Base-by-base conservation (phyloP, 2,888 invertebrate genomes). In the Andrena trimmerana region DNA sequence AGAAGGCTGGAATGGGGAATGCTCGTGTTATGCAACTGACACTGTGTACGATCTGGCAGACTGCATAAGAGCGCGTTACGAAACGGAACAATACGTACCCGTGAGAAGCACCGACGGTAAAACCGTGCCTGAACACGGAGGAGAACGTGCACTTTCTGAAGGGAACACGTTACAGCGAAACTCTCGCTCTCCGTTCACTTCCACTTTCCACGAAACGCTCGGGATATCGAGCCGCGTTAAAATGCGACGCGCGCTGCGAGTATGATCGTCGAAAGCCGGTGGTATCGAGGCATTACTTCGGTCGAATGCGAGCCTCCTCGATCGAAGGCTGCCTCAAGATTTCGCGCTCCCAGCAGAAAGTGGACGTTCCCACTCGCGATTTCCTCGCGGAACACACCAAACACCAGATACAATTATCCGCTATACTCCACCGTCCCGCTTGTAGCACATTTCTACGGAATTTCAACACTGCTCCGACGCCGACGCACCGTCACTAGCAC, bases 141-240 rank as follows among this genome's bases (percentile, higher is more conserved):
- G n/a, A 50, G 70, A 68, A 36, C 70, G 72, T 48, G 33, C 57
- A 67, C 75, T 83, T 54, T 71, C 63, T n/a, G 54, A 65, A 33
- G 20, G 60, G 57, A 66, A 36, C 27, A 68, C 48, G 62, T 65
- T 67, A 73, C 72, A 69, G 69, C 70, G 36, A 84, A 83, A 90
- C 91, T 91, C 89, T 91, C 90, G 89, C 90, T 91, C 87, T 91
- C 90, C 59, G 84, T 83, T 83, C 83, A 84, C 90, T 92, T 90
- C 90, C 90, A 92, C 92, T 92, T 91, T 91, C 89, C 87, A 90
- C 85, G 81, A 77, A 79, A 81, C 85, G 73, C 68, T 48, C 27
- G 69, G 70, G 59, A 63, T 62, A 20, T 48, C 69, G 20, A 2
- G 42, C 27, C 20, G n/a, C 57, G 20, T 76, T 29, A 2, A 27